phyloP scores from a whole-genome alignment of 2,797 vertebrate genomes.

The Rhynchonycteris naso region DNA sequence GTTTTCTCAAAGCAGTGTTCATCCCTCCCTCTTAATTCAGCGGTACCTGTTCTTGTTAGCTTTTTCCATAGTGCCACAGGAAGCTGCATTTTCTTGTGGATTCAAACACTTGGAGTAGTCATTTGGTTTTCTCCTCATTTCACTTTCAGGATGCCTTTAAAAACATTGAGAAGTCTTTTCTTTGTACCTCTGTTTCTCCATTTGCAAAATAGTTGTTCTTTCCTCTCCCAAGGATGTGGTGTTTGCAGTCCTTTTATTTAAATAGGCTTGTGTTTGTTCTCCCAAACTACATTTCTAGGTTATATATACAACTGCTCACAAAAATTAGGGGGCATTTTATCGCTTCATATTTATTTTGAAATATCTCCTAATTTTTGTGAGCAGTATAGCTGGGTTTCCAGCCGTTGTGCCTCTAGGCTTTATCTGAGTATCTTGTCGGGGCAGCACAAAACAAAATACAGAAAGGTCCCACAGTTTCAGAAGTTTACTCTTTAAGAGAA shows the following conservation, averaged over 20 bases:
- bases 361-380: too few relatives aligned
- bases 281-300: not conserved
- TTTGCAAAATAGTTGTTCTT: not conserved
- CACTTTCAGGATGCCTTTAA: not conserved
- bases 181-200: constrained; percentile 41
- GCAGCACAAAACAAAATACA: constrained; percentile 6
- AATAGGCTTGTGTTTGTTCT: constrained; percentile 43
- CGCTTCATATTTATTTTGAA: too few relatives aligned
- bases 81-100: not conserved
- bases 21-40: not conserved
- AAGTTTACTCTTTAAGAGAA: not conserved
- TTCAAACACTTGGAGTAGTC: not conserved
- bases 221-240: not conserved
- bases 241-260: constrained; percentile 5
- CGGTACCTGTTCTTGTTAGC: not conserved
- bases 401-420: not conserved
- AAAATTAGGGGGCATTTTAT: too few relatives aligned
- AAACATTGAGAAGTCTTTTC: not conserved
- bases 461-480: not conserved
- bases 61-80: not conserved
- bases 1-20: not conserved
- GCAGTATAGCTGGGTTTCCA: not conserved
- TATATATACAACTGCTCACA: not conserved
- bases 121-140: constrained; percentile 2
- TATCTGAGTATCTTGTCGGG: not conserved